These are phyloP conservation scores for Formica selysi DNA, from an alignment of 1,140 invertebrate species.

Conservation along the genomic window DNA sequence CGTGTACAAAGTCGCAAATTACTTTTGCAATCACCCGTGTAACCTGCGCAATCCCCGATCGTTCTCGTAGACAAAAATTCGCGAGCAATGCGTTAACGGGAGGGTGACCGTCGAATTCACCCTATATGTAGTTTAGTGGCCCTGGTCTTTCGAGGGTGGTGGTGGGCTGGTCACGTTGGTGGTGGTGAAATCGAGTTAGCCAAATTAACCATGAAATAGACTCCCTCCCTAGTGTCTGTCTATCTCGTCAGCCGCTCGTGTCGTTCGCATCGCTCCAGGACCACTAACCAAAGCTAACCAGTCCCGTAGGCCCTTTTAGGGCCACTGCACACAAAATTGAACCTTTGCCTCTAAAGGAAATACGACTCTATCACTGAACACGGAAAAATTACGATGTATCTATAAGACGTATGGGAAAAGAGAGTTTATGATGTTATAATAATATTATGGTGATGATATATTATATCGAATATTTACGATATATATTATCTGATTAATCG, in stretches of 20 bases:
- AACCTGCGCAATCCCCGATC: slow-evolving; percentile 8
- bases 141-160: slow-evolving; percentile 74
- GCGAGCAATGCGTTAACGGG: slow-evolving; percentile 54
- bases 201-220: slow-evolving; percentile 87
- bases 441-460: not conserved
- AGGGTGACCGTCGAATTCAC: slow-evolving; percentile 73
- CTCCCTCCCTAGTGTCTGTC: slow-evolving; percentile 83
- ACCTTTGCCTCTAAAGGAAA: slow-evolving; percentile 70
- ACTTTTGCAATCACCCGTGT: not conserved
- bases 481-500: slow-evolving; percentile 13
- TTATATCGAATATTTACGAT: not conserved
- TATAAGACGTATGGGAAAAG: not conserved
- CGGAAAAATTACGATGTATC: slow-evolving; percentile 20
- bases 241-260: slow-evolving; percentile 79
- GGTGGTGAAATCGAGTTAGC: slow-evolving; percentile 84
- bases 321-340: slow-evolving; percentile 74
- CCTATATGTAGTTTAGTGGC: slow-evolving; percentile 78
- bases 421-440: not conserved
- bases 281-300: slow-evolving; percentile 78
- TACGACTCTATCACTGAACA: slow-evolving; percentile 21
- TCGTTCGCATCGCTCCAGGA: slow-evolving; percentile 77
- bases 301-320: slow-evolving; percentile 77
- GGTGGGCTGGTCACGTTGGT: slow-evolving; percentile 70
- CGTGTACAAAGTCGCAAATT: slow-evolving; percentile 31
- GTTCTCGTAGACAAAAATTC: slow-evolving; percentile 47